Evolutionary conservation across 2,797 vertebrate species (phyloP).

Genomic region (Crocodylus rhombifer): DNA sequence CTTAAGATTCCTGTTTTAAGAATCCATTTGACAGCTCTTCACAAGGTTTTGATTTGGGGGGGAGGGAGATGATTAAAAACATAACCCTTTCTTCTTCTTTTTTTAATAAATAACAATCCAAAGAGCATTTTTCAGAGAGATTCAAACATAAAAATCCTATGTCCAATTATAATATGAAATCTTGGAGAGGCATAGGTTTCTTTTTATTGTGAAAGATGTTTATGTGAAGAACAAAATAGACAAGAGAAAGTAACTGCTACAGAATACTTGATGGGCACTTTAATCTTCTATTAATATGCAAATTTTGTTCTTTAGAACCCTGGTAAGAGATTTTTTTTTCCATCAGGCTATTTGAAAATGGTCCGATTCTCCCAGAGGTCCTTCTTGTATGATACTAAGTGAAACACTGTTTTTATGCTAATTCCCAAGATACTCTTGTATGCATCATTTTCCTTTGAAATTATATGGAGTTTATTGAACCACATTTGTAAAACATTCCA

Average conservation of each 20-base stretch:
- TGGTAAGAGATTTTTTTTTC: slow-evolving; percentile 68
- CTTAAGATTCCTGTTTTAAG: background rate
- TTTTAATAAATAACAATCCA: slow-evolving; percentile 66
- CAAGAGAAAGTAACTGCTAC: slow-evolving; percentile 79
- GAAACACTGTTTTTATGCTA: slow-evolving; percentile 80
- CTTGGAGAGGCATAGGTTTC: slow-evolving; percentile 72
- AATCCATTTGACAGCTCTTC: background rate
- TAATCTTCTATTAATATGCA: slow-evolving; percentile 86
- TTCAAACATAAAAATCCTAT: slow-evolving; percentile 69
- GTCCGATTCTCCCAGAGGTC: slow-evolving; percentile 78
- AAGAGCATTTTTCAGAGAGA: slow-evolving; percentile 57
- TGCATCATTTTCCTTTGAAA: slow-evolving; percentile 80
- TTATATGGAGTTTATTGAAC: slow-evolving; percentile 80
- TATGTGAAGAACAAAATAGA: slow-evolving; percentile 79
- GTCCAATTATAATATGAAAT: slow-evolving; percentile 71
- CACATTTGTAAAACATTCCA: slow-evolving; percentile 83
- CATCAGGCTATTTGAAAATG: slow-evolving; percentile 77
- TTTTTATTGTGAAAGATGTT: slow-evolving; percentile 80
- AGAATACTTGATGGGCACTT: slow-evolving; percentile 81
- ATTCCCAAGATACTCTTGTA: slow-evolving; percentile 74
- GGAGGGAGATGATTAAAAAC: background rate
- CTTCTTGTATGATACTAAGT: slow-evolving; percentile 77
- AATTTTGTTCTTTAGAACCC: slow-evolving; percentile 81
- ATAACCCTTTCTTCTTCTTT: slow-evolving; percentile 68
- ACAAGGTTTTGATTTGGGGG: background rate